Percentiles rank a stretch among this genome's conserved stretches.
Evolutionary conservation across 2,888 invertebrate species (phyloP).

Genomic region (Anthophora plumipes): DNA sequence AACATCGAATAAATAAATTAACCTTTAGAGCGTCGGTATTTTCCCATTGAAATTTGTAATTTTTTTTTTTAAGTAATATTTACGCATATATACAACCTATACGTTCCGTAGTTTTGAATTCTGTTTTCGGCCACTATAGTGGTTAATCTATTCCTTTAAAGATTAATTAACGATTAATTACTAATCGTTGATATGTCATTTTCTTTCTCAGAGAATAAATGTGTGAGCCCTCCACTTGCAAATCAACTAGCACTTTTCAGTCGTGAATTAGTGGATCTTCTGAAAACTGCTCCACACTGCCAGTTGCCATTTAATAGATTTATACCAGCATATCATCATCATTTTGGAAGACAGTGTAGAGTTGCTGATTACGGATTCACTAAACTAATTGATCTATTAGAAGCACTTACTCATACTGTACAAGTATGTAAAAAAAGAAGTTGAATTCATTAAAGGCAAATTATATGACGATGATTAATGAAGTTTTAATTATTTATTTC

Average conservation of each 20-base stretch:
- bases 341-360: slow-evolving; percentile 97
- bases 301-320: slow-evolving; percentile 94
- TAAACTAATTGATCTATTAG: slow-evolving; percentile 95
- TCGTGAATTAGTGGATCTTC: slow-evolving; percentile 93
- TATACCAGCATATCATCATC: slow-evolving; percentile 98
- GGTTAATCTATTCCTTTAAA: no score
- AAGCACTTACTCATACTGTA: slow-evolving; percentile 94
- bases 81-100: no score
- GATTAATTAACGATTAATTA: not conserved
- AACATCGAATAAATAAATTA: not conserved
- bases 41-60: no score
- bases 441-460: slow-evolving; percentile 7
- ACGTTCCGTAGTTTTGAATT: no score
- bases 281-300: slow-evolving; percentile 92
- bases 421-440: slow-evolving; percentile 86
- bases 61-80: no score
- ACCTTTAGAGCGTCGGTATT: no score
- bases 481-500: slow-evolving; percentile 60
- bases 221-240: slow-evolving; percentile 88
- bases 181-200: not conserved
- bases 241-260: slow-evolving; percentile 92
- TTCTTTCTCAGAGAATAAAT: slow-evolving; percentile 83
- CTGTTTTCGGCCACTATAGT: no score
- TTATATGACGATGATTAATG: not conserved
- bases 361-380: slow-evolving; percentile 99